Conservation (phyloP, 2,113 vertebrate species). For the Rhinopithecus roxellana region DNA sequence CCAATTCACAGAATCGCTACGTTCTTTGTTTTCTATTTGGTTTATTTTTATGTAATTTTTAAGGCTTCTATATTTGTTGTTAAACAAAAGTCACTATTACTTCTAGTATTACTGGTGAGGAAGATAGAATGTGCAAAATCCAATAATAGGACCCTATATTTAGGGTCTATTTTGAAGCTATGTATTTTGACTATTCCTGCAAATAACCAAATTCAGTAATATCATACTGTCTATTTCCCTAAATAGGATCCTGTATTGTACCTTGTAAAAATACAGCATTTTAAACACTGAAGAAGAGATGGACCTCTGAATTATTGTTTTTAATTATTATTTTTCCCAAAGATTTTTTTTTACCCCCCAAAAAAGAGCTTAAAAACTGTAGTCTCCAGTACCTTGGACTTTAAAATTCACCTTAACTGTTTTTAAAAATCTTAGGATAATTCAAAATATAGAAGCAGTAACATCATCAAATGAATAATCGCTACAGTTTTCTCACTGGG, state of each 20-base stretch:
- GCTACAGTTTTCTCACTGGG: background rate
- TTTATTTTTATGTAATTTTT: background rate
- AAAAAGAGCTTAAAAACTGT: background rate
- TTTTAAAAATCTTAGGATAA: constrained; percentile 30
- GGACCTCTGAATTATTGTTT: background rate
- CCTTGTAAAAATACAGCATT: background rate
- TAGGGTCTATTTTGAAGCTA: background rate
- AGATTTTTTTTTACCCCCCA: background rate
- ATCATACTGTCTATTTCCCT: background rate
- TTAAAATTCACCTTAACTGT: background rate
- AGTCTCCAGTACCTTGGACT: background rate
- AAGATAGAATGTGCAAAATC: background rate
- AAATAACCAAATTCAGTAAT: background rate
- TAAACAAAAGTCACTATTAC: background rate
- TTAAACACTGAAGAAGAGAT: background rate
- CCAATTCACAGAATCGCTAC: background rate
- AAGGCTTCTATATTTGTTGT: background rate
- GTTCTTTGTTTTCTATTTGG: background rate
- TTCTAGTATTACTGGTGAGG: background rate
- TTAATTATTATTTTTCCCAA: background rate
- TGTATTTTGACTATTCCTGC: background rate
- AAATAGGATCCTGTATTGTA: background rate
- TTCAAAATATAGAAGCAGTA: constrained; percentile 3
- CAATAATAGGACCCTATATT: background rate
- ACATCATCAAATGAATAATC: background rate